A percentile compares a stretch with the other conserved stretches of the same genome.
These are phyloP conservation scores for Coecobrya sp. DNA, from an alignment of 2,888 invertebrate species.

Conservation along the genomic window DNA sequence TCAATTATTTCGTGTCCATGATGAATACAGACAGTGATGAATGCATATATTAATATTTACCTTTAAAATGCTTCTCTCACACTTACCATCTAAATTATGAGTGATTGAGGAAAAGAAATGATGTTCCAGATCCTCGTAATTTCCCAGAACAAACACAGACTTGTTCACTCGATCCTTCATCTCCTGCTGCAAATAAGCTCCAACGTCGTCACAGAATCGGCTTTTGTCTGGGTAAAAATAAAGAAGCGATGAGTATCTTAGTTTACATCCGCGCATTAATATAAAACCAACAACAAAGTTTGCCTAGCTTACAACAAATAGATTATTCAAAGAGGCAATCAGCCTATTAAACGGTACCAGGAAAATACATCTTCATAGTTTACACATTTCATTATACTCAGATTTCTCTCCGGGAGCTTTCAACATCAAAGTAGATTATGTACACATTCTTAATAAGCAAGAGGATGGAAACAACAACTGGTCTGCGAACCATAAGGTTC, in stretches of 20 bases:
- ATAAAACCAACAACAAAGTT: background rate
- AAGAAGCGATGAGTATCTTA: background rate
- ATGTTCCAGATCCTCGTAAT: slow-evolving; percentile 85
- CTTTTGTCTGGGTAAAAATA: slow-evolving; percentile 82
- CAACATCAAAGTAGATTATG: slow-evolving; percentile 23
- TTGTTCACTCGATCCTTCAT: slow-evolving; percentile 79
- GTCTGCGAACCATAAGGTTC: no score
- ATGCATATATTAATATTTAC: no score
- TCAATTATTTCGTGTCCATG: no score
- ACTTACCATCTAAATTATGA: slow-evolving; percentile 84
- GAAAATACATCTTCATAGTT: no score
- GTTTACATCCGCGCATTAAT: background rate
- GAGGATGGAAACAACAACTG: background rate
- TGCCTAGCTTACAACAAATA: background rate
- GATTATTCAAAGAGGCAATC: background rate
- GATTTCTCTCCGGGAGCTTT: background rate
- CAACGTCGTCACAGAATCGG: slow-evolving; percentile 86
- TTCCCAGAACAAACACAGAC: slow-evolving; percentile 84
- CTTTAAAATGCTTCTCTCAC: no score
- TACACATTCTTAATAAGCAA: background rate
- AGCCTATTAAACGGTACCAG: no score
- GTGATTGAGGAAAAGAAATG: slow-evolving; percentile 81
- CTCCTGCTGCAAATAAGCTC: slow-evolving; percentile 83
- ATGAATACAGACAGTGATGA: no score
- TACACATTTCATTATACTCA: no score